These are phyloP conservation scores for Zosterops japonicus DNA, from an alignment of 2,113 vertebrate species.

Conservation along the genomic window DNA sequence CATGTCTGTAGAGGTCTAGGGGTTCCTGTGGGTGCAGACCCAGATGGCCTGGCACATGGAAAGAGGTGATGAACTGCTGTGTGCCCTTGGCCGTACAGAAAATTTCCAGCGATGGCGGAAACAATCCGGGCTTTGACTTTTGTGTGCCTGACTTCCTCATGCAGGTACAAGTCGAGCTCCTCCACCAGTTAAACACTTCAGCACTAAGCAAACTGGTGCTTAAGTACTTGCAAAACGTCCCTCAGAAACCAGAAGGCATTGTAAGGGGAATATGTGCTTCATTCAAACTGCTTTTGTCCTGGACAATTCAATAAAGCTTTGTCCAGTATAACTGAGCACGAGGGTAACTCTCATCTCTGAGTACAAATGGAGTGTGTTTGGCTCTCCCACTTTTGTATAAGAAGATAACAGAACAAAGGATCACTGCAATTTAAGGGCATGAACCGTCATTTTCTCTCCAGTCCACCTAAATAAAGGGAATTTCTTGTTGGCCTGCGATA, in stretches of 20 bases:
- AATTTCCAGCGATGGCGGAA: not conserved
- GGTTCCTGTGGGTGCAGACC: not conserved
- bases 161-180: not conserved
- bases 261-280: not conserved
- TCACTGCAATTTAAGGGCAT: not conserved
- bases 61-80: not conserved
- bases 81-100: not conserved
- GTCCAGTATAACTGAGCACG: not conserved
- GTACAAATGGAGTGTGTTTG: slow-evolving; percentile 26
- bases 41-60: not conserved
- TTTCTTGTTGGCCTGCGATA: slow-evolving; percentile 10
- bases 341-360: not conserved
- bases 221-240: not conserved
- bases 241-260: not conserved
- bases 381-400: slow-evolving; percentile 12
- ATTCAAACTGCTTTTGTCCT: not conserved
- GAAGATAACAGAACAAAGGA: slow-evolving; percentile 40
- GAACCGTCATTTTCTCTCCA: slow-evolving; percentile 38
- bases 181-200: not conserved
- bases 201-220: not conserved
- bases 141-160: not conserved
- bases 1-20: not conserved
- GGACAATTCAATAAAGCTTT: not conserved
- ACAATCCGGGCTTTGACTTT: not conserved
- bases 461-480: slow-evolving; percentile 1